Evolutionary conservation across 2,888 invertebrate species (phyloP), one percentile per base, ranked within the genome.

Genomic region (Drosophila seclusa): DNA sequence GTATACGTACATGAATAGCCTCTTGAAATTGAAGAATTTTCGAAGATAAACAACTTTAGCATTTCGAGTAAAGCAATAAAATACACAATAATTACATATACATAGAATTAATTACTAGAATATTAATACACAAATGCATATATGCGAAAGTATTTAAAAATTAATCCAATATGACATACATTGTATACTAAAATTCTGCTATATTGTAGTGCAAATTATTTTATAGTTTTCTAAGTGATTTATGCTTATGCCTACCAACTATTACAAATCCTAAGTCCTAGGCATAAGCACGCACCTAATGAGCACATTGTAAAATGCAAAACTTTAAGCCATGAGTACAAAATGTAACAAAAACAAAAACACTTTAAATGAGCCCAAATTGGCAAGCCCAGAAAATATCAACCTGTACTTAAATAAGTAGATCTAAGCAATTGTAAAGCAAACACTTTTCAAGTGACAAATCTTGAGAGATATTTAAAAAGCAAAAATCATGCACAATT

Each of bases 291-390:
- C 68, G 72, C 71, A 77, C 75, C 61, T 73, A 79, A 86, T 74
- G 91, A 91, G 90, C 91, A 92, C 92, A 76, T 89, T 92, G 91
- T 92, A 92, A 92, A 92, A 92, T 92, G 92, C 84, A 91, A 90
- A 80, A 67, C 77, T 89, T 87, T 86, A 89, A 89, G 84, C 92
- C 92, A 86, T 87, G 76, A 92, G 92, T 92, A 92, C 92, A 92
- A 92, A 92, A 74, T 82, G 72, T 81, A 65, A 52, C 62, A 64
- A 66, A 49, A 59, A 29, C 49, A 50, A 42, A 31, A 10, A 21
- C 4, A 45, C 16, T 27, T 16, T 0, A 16, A 42, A 29, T 13
- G 16, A 59, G 24, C 63, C 83, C 69, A 71, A 55, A 82, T 87
- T 81, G 87, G 76, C 71, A 69, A 68, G 57, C 73, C 80, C 62